Conservation (phyloP, 2,113 vertebrate genomes). For the Lagopus muta region DNA sequence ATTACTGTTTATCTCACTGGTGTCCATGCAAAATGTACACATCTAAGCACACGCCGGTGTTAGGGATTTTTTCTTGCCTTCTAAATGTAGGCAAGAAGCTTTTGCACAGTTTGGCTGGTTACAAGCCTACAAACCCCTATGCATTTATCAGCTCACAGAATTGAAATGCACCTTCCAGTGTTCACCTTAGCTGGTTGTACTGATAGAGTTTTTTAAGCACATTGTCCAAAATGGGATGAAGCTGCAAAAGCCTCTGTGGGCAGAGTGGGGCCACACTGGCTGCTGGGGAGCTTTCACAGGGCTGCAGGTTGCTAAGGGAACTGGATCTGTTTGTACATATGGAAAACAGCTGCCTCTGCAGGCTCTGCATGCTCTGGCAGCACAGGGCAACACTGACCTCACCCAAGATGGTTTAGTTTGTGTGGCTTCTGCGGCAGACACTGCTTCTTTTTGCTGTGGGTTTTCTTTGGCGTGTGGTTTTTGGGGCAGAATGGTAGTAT, state of each 20-base stretch:
- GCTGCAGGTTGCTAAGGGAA: slow-evolving; percentile 75
- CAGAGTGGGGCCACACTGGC: background rate
- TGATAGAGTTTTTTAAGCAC: rapidly evolving
- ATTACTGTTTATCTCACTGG: background rate
- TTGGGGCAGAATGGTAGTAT: background rate
- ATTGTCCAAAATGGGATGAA: background rate
- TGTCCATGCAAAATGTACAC: rapidly evolving
- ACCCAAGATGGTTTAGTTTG: background rate
- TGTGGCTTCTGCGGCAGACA: background rate
- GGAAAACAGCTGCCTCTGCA: slow-evolving; percentile 58
- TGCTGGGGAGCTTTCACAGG: slow-evolving; percentile 16
- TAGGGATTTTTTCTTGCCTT: background rate
- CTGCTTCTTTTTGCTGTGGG: background rate
- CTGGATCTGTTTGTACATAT: slow-evolving; percentile 73
- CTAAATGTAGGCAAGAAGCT: background rate
- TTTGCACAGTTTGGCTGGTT: background rate
- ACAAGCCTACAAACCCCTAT: background rate
- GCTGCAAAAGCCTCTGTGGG: background rate
- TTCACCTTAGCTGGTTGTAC: rapidly evolving
- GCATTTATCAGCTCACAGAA: background rate
- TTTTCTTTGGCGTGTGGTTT: background rate
- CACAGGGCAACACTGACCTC: background rate
- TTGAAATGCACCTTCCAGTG: rapidly evolving
- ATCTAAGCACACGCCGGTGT: background rate
- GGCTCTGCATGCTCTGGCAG: background rate